Percentiles rank a stretch among this genome's conserved stretches.
Conservation (phyloP, 2,888 invertebrate species). For the Agrochola lychnidis region DNA sequence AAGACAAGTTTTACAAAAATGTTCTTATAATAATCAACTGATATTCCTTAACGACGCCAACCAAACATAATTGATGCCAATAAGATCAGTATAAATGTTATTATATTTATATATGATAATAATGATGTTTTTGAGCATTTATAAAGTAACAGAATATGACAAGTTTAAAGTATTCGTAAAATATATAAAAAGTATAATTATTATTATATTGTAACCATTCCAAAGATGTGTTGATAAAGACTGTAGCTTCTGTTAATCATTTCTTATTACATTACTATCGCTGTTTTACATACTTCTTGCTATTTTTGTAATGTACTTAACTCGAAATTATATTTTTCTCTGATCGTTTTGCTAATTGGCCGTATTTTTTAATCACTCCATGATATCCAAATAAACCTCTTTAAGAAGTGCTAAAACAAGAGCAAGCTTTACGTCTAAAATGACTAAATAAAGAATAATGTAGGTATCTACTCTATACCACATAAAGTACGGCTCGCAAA, state of each 20-base stretch:
- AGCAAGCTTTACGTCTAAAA: background rate
- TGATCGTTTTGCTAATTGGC: slow-evolving; percentile 45
- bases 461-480: background rate
- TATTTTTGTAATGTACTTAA: slow-evolving; percentile 40
- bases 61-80: slow-evolving; percentile 78
- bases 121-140: slow-evolving; percentile 62
- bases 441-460: background rate
- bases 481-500: too few species aligned
- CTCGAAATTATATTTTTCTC: slow-evolving; percentile 22
- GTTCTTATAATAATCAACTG: slow-evolving; percentile 59
- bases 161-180: slow-evolving; percentile 57
- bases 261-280: slow-evolving; percentile 31
- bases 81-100: slow-evolving; percentile 65
- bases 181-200: slow-evolving; percentile 61
- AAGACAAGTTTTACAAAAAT: slow-evolving; percentile 76
- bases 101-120: slow-evolving; percentile 57
- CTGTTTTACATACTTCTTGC: slow-evolving; percentile 35
- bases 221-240: slow-evolving; percentile 84
- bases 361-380: background rate
- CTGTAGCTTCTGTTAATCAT: slow-evolving; percentile 72
- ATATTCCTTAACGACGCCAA: slow-evolving; percentile 79
- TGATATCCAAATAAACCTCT: background rate
- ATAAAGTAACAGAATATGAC: slow-evolving; percentile 65
- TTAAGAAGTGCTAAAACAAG: background rate
- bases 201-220: slow-evolving; percentile 80